A percentile compares a stretch with the other conserved stretches of the same genome.
Evolutionary conservation across 2,888 invertebrate genomes (phyloP).

Genomic region (Charanyca ferruginea): DNA sequence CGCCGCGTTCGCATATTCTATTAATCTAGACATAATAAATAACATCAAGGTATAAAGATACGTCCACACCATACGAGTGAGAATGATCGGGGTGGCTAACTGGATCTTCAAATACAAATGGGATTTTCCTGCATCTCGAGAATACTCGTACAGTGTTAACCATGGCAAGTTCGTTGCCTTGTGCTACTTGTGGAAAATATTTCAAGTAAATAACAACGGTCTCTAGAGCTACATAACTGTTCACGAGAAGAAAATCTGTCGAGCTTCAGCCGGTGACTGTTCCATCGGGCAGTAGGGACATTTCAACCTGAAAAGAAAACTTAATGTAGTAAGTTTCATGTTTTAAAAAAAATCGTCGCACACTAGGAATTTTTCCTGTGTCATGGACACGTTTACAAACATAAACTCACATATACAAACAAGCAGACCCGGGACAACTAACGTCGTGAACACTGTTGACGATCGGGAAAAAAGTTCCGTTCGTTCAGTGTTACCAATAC

Average conservation of each 20-base stretch:
- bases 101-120: neutral
- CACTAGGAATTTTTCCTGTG: too few relatives aligned
- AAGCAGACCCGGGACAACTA: too few relatives aligned
- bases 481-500: too few relatives aligned
- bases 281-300: slow-evolving; percentile 99
- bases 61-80: slow-evolving; percentile 27
- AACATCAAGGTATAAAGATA: slow-evolving; percentile 22
- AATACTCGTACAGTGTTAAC: slow-evolving; percentile 14
- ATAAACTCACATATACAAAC: too few relatives aligned
- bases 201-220: slow-evolving; percentile 51
- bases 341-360: too few relatives aligned
- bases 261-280: slow-evolving; percentile 97
- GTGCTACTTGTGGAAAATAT: slow-evolving; percentile 43
- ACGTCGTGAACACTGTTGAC: too few relatives aligned
- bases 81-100: neutral
- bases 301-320: slow-evolving; percentile 94
- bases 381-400: too few relatives aligned
- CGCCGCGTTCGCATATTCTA: neutral
- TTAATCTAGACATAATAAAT: slow-evolving; percentile 8
- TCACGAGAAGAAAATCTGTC: slow-evolving; percentile 97
- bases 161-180: slow-evolving; percentile 47
- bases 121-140: neutral
- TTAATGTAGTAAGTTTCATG: too few relatives aligned
- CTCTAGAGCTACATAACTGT: slow-evolving; percentile 35
- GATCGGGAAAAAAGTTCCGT: too few relatives aligned